Evolutionary conservation across 92 coral and sea anemone species (phyloP), one percentile per base, ranked within the genome.

Genomic region (Muricea muricata): DNA sequence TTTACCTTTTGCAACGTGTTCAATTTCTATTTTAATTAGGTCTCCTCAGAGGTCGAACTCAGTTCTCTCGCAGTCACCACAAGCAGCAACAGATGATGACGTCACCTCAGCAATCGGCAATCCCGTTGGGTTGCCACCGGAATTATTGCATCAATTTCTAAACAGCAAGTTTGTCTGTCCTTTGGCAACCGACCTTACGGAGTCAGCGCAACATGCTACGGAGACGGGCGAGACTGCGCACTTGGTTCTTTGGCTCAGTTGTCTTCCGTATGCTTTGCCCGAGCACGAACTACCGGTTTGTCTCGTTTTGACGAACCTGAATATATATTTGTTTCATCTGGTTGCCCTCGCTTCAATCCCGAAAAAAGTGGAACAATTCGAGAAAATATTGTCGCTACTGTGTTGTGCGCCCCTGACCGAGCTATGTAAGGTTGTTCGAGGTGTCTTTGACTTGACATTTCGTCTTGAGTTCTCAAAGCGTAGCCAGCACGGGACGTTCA

Each of bases 211-310:
- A 83, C 84, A 69, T 18, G 81, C 87, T 32, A 35, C 35, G 32
- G 69, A 56, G 41, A 32, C 30, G 56, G 55, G 33, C 28, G 99
- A 96, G 75, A 48, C 79, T 57, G 92, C 79, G 29, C 91, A 91
- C 54, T 47, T 93, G 84, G 84, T 91, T 7, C 80, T 96, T 26
- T 96, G 99, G 99, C 88, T 93, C 2, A 93, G 97, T 15, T 96
- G 99, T 34, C 96, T 96, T n/a, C 99, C 99, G 52, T 96, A 96
- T 87, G 88, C 91, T 30, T 92, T 86, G 34, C 99, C 99, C 2
- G 98, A 93, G 31, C 97, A 89, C 80, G 99, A 96, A 75, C 90
- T 96, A 9, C 97, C 99, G 9, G 93, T 93, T 24, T 96, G 98
- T 56, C 93, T 96, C 28, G 74, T 96, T 74, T 84, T 96, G 91